Base-by-base conservation (phyloP, 2,888 invertebrate genomes). In the Panzeria rudis region DNA sequence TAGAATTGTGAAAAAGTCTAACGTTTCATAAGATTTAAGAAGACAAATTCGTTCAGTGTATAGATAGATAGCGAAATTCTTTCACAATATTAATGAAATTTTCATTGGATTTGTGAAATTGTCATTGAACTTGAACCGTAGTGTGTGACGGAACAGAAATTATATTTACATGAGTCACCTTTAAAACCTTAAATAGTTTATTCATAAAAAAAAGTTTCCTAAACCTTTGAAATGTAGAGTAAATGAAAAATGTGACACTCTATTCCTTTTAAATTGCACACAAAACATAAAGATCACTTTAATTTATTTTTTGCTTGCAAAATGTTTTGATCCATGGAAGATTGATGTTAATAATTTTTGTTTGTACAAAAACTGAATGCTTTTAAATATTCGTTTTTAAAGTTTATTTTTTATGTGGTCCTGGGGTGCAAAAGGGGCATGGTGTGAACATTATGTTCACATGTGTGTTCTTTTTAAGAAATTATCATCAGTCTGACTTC, bases 241-340 rank as follows among this genome's bases (percentile, higher is more conserved):
- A 20, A 66, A 52, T 5, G 15, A 29, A 54, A 20, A n/a, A 41
- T 54, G 41, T 41, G 3, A n/a, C 47, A 35, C 29, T n/a, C 9
- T 0, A 17, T 13, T 50, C 44, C 29, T 66, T 73, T 50, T 38
- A 56, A 72, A 38, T 25, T 35, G 4, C 25, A 80, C 20, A 32
- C 61, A 52, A 68, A 73, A 50, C 68, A 52, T 61, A 35, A 47
- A 81, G 23, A 69, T 44, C 44, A 11, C 11, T 25, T 66, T 23
- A 29, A 38, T 23, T 7, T 56, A 17, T 61, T 88, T 89, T 87
- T 64, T 87, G 9, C 87, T 73, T 38, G 79, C 56, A 59, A 88
- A 89, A 89, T 90, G 89, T 89, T 89, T 90, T 91, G 91, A 91
- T 91, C 91, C 91, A 89, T 89, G 89, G 88, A 91, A 90, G 91